Evolutionary conservation across 1,140 invertebrate genomes (phyloP).

Genomic region (Bombyx mori): ASM3026992v2 NC_085128.1:2791001-2791500

Average conservation of each 20-base stretch:
- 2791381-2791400: background rate
- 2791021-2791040: constrained; percentile 90
- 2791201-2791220: constrained; percentile 43
- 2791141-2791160: constrained; percentile 76
- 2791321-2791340: constrained; percentile 74
- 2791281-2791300: constrained; percentile 26
- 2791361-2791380: background rate
- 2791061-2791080: constrained; percentile 88
- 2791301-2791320: constrained; percentile 77
- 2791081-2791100: constrained; percentile 79
- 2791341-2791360: background rate
- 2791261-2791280: constrained; percentile 27
- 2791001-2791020: constrained; percentile 34
- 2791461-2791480: background rate
- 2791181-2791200: constrained; percentile 60
- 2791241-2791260: constrained; percentile 30
- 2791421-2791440: background rate
- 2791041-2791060: constrained; percentile 86
- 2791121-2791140: constrained; percentile 87
- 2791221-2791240: constrained; percentile 46
- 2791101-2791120: constrained; percentile 83
- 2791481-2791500: background rate
- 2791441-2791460: background rate
- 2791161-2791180: constrained; percentile 88
- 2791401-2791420: background rate